Conservation (phyloP, 2,113 vertebrate species). For the Glaucomys volans region DNA sequence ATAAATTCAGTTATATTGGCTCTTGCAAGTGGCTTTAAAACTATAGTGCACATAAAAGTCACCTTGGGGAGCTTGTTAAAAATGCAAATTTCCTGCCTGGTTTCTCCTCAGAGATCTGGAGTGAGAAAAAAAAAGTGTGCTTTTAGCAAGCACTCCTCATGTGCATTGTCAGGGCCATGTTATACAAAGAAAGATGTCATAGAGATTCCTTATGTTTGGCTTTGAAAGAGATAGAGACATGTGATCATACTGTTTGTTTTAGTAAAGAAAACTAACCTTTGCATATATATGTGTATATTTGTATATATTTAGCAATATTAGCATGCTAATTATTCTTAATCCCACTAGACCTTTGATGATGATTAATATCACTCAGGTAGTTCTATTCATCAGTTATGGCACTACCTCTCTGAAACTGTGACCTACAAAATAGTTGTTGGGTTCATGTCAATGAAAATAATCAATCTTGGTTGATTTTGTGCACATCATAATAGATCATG, state of each 20-base stretch:
- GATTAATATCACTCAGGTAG: too few relatives aligned
- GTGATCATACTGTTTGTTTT: neutral
- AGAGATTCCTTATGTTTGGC: neutral
- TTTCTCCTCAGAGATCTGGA: neutral
- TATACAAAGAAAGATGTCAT: neutral
- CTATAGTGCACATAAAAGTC: conserved; percentile 12
- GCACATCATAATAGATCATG: neutral
- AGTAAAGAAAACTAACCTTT: neutral
- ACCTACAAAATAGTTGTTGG: neutral
- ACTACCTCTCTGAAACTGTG: neutral
- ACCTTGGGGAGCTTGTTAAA: conserved; percentile 58
- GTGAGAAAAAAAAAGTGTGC: neutral
- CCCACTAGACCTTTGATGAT: neutral
- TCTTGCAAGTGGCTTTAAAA: conserved; percentile 29
- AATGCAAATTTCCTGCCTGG: conserved; percentile 14
- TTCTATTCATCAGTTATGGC: neutral
- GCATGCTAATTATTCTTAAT: neutral
- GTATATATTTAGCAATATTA: neutral
- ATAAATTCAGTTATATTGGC: conserved; percentile 54
- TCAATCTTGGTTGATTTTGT: neutral
- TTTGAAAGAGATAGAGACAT: neutral
- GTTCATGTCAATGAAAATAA: neutral
- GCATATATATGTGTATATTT: neutral
- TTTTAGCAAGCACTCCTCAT: neutral
- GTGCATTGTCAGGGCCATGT: accelerated